These are phyloP conservation scores for Drosophila acutilabella DNA, from an alignment of 2,888 invertebrate genomes.

Conservation along the genomic window DNA sequence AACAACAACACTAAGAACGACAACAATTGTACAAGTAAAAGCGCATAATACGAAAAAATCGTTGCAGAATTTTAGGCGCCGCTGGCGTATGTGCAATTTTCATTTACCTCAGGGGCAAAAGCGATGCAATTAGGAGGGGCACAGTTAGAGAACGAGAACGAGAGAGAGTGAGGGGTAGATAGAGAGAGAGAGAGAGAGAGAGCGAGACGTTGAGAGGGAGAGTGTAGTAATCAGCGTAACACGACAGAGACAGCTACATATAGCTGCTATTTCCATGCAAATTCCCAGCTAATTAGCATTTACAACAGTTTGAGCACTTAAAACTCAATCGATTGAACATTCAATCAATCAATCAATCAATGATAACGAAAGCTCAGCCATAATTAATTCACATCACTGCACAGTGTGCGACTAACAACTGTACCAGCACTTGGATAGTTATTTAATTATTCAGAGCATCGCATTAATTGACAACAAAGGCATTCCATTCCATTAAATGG, in stretches of 20 bases:
- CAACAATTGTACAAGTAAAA: conserved; percentile 12
- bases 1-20: conserved; percentile 24
- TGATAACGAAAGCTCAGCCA: background rate
- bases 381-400: conserved; percentile 1
- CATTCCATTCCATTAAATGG: too few relatives aligned
- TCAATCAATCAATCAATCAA: conserved; percentile 19
- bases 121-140: conserved; percentile 37
- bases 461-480: too few relatives aligned
- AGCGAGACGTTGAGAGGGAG: background rate
- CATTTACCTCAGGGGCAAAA: conserved; percentile 26
- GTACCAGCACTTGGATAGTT: too few relatives aligned
- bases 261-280: too few relatives aligned
- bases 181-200: background rate
- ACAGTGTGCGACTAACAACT: background rate
- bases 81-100: conserved; percentile 28
- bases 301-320: background rate
- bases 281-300: conserved; percentile 14
- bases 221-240: too few relatives aligned
- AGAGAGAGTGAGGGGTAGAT: too few relatives aligned
- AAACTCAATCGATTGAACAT: conserved; percentile 12
- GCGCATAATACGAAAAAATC: conserved; percentile 42
- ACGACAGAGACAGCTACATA: too few relatives aligned
- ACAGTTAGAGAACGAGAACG: background rate
- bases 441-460: too few relatives aligned
- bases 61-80: conserved; percentile 53